phyloP scores from a whole-genome alignment of 2,888 invertebrate species.

The Troides aeacus region DNA sequence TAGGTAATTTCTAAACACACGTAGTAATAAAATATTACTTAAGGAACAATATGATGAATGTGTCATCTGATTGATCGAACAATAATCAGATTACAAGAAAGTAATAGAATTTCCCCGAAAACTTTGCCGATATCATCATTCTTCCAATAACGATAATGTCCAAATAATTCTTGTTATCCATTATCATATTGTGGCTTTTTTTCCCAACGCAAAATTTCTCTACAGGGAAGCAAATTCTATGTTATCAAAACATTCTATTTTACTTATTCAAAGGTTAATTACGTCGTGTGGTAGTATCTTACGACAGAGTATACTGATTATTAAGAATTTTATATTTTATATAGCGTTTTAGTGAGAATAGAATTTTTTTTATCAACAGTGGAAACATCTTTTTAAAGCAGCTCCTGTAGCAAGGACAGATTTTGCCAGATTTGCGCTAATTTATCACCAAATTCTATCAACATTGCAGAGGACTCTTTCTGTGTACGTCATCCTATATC shows the following conservation, averaged over 20 bases:
- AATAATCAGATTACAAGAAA: not conserved
- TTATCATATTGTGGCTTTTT: not conserved
- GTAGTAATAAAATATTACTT: not conserved
- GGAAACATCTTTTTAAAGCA: too few species aligned
- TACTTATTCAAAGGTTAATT: too few species aligned
- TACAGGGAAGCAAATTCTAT: not conserved
- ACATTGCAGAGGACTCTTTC: too few species aligned
- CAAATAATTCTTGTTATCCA: not conserved
- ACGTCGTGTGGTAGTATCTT: too few species aligned
- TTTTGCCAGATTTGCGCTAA: too few species aligned
- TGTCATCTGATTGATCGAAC: not conserved
- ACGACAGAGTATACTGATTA: too few species aligned
- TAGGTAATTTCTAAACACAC: not conserved
- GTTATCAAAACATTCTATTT: not conserved
- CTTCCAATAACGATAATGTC: not conserved
- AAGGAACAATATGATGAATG: not conserved
- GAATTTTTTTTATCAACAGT: too few species aligned
- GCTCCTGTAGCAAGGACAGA: too few species aligned
- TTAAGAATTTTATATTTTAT: too few species aligned
- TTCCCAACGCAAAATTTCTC: not conserved
- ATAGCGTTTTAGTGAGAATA: too few species aligned
- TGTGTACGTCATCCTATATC: too few species aligned
- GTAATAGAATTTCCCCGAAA: not conserved
- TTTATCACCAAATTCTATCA: too few species aligned
- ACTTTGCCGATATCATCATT: constrained; percentile 4